phyloP scores from a whole-genome alignment of 2,888 invertebrate genomes.

The Idaea aversata region DNA sequence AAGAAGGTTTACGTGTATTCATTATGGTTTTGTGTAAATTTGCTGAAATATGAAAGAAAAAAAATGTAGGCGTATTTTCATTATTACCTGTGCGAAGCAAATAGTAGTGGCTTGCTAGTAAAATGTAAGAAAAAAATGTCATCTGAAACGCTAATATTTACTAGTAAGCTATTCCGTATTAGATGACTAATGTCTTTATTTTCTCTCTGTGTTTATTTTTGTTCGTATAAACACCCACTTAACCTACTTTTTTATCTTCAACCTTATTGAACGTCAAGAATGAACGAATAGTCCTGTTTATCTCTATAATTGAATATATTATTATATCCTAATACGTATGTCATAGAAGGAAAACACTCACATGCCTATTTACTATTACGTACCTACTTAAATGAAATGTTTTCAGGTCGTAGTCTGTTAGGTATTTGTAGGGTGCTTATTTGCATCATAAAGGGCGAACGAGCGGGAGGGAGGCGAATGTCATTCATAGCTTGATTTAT shows the following conservation, averaged over 20 bases:
- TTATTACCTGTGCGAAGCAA: too few species aligned
- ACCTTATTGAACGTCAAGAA: background rate
- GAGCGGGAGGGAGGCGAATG: background rate
- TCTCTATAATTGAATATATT: background rate
- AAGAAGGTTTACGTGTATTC: background rate
- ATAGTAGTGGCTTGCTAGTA: too few species aligned
- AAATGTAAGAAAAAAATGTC: background rate
- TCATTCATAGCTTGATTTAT: background rate
- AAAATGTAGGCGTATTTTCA: too few species aligned
- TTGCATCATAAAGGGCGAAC: constrained; percentile 1
- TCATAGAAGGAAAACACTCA: background rate
- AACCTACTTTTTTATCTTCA: background rate
- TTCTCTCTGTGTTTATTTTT: background rate
- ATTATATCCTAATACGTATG: background rate
- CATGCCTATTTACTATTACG: background rate
- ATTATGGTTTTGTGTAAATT: background rate
- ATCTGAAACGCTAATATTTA: background rate
- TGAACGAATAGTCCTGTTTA: background rate
- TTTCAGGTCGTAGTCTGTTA: background rate
- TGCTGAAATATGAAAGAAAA: too few species aligned
- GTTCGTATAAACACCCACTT: background rate
- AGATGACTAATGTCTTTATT: background rate
- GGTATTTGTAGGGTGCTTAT: background rate
- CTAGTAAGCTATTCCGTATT: background rate
- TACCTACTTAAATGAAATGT: background rate